Conservation (phyloP, 2,113 vertebrate genomes). For the Prinia subflava region DNA sequence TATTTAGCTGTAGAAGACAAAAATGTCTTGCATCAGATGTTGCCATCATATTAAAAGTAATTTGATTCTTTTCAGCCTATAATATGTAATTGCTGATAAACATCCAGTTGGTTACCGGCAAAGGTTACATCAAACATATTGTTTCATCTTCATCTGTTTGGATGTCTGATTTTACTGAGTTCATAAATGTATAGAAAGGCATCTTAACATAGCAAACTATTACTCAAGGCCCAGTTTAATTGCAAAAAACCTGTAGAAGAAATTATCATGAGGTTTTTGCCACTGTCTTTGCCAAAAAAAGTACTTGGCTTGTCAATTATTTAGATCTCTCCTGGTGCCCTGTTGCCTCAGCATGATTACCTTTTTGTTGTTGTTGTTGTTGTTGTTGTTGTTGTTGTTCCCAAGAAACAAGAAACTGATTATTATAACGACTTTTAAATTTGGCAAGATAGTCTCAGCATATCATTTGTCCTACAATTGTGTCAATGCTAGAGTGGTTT, state of each 20-base stretch:
- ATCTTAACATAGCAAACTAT: background rate
- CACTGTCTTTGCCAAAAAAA: background rate
- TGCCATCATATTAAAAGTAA: slow-evolving; percentile 47
- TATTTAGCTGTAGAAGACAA: slow-evolving; percentile 26
- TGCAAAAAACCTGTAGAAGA: background rate
- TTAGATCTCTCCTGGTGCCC: background rate
- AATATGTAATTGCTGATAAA: slow-evolving; percentile 35
- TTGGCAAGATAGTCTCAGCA: background rate
- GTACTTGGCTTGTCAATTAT: background rate
- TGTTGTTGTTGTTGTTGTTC: background rate
- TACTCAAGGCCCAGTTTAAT: background rate
- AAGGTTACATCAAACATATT: slow-evolving; percentile 28
- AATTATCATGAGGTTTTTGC: background rate
- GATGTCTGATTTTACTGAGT: slow-evolving; percentile 35
- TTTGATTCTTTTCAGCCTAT: slow-evolving; percentile 42
- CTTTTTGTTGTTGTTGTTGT: too few relatives aligned
- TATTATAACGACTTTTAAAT: background rate
- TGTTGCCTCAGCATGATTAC: background rate
- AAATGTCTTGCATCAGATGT: slow-evolving; percentile 44
- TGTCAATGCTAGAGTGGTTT: background rate
- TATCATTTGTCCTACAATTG: background rate
- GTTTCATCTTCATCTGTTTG: slow-evolving; percentile 28
- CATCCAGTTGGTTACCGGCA: background rate
- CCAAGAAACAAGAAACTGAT: background rate
- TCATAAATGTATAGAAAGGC: slow-evolving; percentile 29